Percentiles rank a stretch among this genome's conserved stretches.
Evolutionary conservation across 2,113 vertebrate genomes (phyloP).

Genomic region (Hippocampus mohnikei): DNA sequence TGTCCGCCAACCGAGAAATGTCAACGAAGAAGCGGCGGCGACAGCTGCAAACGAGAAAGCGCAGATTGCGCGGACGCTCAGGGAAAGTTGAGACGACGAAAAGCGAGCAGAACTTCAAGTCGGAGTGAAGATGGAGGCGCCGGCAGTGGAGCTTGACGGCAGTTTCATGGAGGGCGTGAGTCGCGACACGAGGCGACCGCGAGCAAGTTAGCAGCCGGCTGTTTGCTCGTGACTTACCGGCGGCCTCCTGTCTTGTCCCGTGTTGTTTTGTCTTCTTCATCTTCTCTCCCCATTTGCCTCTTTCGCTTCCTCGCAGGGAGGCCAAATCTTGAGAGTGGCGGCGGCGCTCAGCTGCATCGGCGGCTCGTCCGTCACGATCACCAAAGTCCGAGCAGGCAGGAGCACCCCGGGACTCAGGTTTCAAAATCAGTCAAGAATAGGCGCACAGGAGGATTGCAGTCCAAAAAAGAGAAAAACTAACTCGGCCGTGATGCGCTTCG

Average conservation of each 20-base stretch:
- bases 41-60: not conserved
- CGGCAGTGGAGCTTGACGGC: conserved; percentile 82
- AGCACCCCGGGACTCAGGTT: conserved; percentile 91
- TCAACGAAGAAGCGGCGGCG: not conserved
- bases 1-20: not conserved
- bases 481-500: too few species aligned
- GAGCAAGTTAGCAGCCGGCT: conserved; percentile 17
- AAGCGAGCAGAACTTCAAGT: not conserved
- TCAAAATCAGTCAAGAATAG: not conserved
- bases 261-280: not conserved
- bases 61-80: too few species aligned
- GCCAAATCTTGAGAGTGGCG: conserved; percentile 88
- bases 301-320: conserved; percentile 76
- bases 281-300: not conserved
- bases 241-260: not conserved
- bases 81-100: not conserved
- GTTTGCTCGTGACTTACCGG: not conserved
- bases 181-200: not conserved
- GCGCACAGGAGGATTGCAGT: not conserved
- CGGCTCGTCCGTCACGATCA: conserved; percentile 78
- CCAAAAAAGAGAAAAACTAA: too few species aligned
- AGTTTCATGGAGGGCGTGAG: conserved; percentile 94
- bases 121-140: conserved; percentile 62
- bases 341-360: conserved; percentile 88
- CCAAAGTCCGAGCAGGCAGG: conserved; percentile 88